Base-by-base conservation (phyloP, 2,113 vertebrate species). In the Mellivora capensis region DNA sequence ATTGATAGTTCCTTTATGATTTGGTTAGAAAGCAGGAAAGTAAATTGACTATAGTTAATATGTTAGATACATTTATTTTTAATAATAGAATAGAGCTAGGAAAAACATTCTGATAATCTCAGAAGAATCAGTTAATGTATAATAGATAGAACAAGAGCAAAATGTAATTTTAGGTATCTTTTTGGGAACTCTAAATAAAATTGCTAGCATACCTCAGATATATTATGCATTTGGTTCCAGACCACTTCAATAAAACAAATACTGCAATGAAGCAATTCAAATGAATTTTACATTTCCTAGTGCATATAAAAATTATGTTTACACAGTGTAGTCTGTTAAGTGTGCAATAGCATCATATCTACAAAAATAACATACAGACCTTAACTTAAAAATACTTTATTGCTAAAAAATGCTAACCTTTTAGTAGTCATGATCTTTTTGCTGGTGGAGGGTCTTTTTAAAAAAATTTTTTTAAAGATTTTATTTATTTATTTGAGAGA, bases 61-160 rank as follows among this genome's bases (percentile, higher is more conserved):
- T 84, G 12, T 87, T 90, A 69, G 82, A n/a, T 81, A 29, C 37
- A 79, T 95, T 96, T 96, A 76, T 62, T 97, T 97, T 88, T 87
- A 44, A 64, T 69, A 94, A 90, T 88, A 93, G 80, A 71, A 54
- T 27, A 31, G 4, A 94, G 64, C 29, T 93, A 81, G 83, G 44
- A 72, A 71, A 95, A 96, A 69, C 61, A 83, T 31, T 77, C 37
- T 76, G 52, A 87, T 82, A 81, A 83, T 95, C 76, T 97, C 72
- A 91, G 80, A 90, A 81, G 18, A 27, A 42, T 62, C 87, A 67
- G 77, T 87, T 44, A 96, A 57, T 86, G 44, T 95, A 92, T 67
- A 93, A 12, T 23, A 79, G n/a, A 85, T 25, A 79, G n/a, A 85
- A 96, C 94, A 97, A 89, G 52, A 25, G 9, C 0, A 2, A 97